A percentile compares a stretch with the other conserved stretches of the same genome.
phyloP scores from a whole-genome alignment of 2,113 vertebrate species.

The Corvus hawaiiensis region DNA sequence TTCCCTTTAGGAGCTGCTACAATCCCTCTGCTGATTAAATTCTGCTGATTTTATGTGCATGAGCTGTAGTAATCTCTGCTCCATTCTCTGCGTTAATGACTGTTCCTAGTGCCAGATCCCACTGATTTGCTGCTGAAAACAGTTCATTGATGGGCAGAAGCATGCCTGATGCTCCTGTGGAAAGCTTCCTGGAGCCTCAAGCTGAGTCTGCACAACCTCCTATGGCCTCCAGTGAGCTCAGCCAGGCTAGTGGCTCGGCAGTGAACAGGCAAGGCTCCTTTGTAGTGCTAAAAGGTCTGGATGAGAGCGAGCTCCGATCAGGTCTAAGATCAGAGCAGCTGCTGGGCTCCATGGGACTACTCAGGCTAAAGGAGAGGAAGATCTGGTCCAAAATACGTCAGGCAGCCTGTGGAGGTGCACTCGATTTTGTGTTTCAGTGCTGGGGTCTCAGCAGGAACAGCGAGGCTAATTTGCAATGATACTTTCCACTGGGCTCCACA shows the following conservation, averaged over 20 bases:
- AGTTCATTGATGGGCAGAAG: not conserved
- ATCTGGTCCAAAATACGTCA: not conserved
- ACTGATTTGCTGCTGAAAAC: slow-evolving; percentile 1
- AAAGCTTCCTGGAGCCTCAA: not conserved
- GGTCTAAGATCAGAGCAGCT: not conserved
- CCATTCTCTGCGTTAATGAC: not conserved
- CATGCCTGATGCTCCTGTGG: not conserved
- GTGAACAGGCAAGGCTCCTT: not conserved
- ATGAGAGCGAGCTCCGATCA: not conserved
- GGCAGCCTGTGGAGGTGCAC: not conserved
- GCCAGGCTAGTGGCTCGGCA: not conserved
- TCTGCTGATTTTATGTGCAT: not conserved
- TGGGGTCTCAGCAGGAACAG: not conserved
- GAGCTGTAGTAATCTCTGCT: slow-evolving; percentile 35
- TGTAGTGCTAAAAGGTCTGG: not conserved
- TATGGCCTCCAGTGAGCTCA: not conserved
- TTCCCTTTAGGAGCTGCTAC: slow-evolving; percentile 3
- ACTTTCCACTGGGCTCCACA: not conserved
- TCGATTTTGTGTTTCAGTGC: not conserved
- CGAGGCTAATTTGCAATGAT: not conserved
- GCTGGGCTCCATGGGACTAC: not conserved
- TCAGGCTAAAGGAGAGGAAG: not conserved
- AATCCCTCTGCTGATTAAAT: slow-evolving; percentile 13
- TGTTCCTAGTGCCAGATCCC: not conserved
- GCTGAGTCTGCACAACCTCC: not conserved